Evolutionary conservation across 2,888 invertebrate genomes (phyloP), one percentile per base, ranked within the genome.

Genomic region (Chelonus formosanus): DNA sequence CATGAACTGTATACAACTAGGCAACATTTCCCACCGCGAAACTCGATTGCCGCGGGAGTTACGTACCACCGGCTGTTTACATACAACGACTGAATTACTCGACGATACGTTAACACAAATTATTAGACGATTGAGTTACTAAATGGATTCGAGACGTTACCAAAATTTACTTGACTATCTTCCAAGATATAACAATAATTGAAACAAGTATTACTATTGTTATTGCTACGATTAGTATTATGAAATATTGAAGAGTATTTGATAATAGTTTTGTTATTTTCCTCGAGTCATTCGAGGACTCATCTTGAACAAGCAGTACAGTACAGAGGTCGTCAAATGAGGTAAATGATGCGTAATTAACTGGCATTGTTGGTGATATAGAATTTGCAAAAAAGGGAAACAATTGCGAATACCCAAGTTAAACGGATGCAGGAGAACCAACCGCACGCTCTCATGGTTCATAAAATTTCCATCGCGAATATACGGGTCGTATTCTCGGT

Each of bases 1-100:
- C 31, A 35, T 48, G 40, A 43, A 61, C 53, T 10, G 20, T 44
- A 53, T 44, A 61, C 44, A 43, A 61, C 52, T 53, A 34, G 67
- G 36, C 66, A 59, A 58, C 57, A 56, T 70, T 68, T 53, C 66
- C 67, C 63, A 43, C 64, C 57, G 44, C 57, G 40, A 65, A 67
- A 65, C 68, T 66, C 61, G 52, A 70, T 70, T 66, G 70, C 70
- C 20, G 40, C 60, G 45, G 40, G 56, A 64, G 63, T 55, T 61
- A 48, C 59, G 55, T 60, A 67, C 63, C 44, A 63, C 58, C 58
- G 48, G 36, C 62, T 70, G 69, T 69, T 70, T 69, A 61, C 63
- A 56, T 66, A 69, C 64, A 67, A 59, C 69, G 55, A 65, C 56
- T 36, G 65, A 70, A 71, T 71, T 68, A 70, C 60, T 61, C 64